Percentiles rank a stretch among this genome's conserved stretches.
phyloP scores from a whole-genome alignment of 2,888 invertebrate genomes.

The Ophraella communa region DNA sequence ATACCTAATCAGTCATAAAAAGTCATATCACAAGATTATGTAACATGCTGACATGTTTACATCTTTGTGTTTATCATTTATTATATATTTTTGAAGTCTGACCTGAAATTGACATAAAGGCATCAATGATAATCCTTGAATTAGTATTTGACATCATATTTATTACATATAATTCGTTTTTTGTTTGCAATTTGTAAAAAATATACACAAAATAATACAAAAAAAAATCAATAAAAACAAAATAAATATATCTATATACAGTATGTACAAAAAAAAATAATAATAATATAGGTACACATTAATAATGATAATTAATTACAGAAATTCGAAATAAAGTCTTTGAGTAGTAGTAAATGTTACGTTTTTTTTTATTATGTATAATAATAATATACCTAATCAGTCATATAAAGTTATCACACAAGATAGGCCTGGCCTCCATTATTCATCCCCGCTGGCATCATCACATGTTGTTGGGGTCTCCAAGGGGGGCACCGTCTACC shows the following conservation, averaged over 20 bases:
- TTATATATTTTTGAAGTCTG: neutral
- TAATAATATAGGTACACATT: conserved; percentile 55
- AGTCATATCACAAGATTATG: too few species aligned
- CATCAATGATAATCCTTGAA: neutral
- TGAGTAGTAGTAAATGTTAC: conserved; percentile 23
- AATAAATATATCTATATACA: conserved; percentile 62
- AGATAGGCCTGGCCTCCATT: conserved; percentile 72
- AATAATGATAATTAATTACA: conserved; percentile 47
- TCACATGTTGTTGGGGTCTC: conserved; percentile 62
- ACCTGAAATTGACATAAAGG: neutral
- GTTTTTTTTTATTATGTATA: conserved; percentile 6
- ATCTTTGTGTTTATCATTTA: neutral
- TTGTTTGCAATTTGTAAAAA: conserved; percentile 59
- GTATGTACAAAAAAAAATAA: conserved; percentile 61
- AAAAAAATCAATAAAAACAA: conserved; percentile 58
- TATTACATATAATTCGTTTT: conserved; percentile 57
- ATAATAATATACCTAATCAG: conserved; percentile 57
- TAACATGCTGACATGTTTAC: too few species aligned
- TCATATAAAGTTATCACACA: conserved; percentile 67
- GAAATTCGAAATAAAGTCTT: conserved; percentile 41
- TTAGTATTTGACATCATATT: conserved; percentile 58
- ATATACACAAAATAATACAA: conserved; percentile 61
- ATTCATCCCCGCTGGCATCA: conserved; percentile 54
- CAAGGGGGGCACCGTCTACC: conserved; percentile 62
- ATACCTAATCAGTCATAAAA: too few species aligned